Conservation (phyloP, 30 jellyfish, hydroid and myxozoan species). For the Rhopilema esculentum region DNA sequence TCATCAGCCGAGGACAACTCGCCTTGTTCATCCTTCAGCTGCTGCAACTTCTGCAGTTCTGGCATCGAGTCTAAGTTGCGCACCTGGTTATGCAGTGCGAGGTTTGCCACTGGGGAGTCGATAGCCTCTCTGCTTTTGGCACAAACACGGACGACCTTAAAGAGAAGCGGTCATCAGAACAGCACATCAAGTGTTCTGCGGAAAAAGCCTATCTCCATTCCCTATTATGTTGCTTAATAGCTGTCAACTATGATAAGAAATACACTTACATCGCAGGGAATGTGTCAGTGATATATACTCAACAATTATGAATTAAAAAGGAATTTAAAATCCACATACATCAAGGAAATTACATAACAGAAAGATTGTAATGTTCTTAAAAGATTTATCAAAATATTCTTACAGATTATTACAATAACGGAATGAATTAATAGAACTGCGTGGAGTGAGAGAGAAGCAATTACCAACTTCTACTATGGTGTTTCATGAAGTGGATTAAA, state of each 20-base stretch:
- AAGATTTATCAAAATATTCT: too few species aligned
- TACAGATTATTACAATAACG: too few species aligned
- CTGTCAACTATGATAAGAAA: neutral
- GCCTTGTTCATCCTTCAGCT: constrained; percentile 99
- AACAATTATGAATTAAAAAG: too few species aligned
- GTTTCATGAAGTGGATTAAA: too few species aligned
- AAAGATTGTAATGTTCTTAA: too few species aligned
- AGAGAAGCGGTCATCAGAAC: neutral
- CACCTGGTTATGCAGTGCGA: constrained; percentile 97
- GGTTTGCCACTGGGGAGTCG: constrained; percentile 92
- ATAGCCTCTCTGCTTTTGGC: constrained; percentile 99
- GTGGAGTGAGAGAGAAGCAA: too few species aligned
- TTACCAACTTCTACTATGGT: too few species aligned
- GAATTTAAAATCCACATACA: too few species aligned
- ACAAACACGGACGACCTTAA: constrained; percentile 97
- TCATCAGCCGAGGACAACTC: constrained; percentile 97
- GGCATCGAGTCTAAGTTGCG: constrained; percentile 98
- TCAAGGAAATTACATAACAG: too few species aligned
- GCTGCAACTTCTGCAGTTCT: constrained; percentile 92
- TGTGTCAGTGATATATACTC: neutral
- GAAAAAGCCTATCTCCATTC: too few species aligned
- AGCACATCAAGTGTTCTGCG: neutral
- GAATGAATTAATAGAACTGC: too few species aligned
- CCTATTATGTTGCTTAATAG: too few species aligned
- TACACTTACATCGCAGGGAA: neutral